A percentile compares a stretch with the other conserved stretches of the same genome.
These are phyloP conservation scores for Sphenodon punctatus DNA, from an alignment of 2,797 vertebrate species.

Conservation along the genomic window DNA sequence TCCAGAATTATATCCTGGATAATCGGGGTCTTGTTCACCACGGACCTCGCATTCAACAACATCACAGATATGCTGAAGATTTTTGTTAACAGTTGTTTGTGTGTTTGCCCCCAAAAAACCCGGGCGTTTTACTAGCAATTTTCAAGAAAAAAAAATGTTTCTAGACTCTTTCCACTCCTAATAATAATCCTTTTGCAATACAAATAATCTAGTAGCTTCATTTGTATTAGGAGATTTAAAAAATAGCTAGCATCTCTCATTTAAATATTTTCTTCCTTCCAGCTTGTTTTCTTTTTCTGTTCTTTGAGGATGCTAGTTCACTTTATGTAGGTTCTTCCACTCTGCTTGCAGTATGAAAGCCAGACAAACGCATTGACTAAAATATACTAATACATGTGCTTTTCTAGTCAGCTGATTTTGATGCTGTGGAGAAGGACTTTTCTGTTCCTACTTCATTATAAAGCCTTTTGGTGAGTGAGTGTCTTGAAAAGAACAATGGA, in stretches of 20 bases:
- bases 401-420: slow-evolving; percentile 1
- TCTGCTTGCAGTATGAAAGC: too few relatives aligned
- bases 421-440: neutral
- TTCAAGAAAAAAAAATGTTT: neutral
- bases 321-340: too few relatives aligned
- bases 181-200: neutral
- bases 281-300: neutral
- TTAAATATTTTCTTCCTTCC: neutral
- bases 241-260: neutral
- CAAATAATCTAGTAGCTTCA: neutral
- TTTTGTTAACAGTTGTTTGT: too few relatives aligned
- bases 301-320: too few relatives aligned
- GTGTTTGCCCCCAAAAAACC: too few relatives aligned
- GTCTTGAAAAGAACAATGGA: slow-evolving; percentile 38
- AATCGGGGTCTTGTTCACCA: too few relatives aligned
- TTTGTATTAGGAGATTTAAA: neutral
- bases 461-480: too few relatives aligned
- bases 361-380: too few relatives aligned
- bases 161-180: neutral
- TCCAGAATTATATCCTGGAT: too few relatives aligned
- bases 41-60: too few relatives aligned
- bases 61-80: too few relatives aligned
- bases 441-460: neutral
- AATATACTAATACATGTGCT: too few relatives aligned
- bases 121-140: neutral